Evolutionary conservation across 2,888 invertebrate species (phyloP).

Genomic region (Cistogaster globosa): DNA sequence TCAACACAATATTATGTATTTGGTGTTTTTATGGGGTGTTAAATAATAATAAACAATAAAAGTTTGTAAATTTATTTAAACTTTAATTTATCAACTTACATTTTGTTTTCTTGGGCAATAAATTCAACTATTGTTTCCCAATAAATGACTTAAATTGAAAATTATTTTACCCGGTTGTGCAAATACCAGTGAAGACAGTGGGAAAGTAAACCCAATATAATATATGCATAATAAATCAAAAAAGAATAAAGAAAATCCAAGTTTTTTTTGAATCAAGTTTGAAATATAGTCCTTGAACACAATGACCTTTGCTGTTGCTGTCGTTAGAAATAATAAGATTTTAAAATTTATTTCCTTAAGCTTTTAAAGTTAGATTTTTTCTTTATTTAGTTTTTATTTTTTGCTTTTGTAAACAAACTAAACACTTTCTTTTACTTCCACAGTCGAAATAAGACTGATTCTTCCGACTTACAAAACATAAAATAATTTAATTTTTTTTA

Average conservation of each 20-base stretch:
- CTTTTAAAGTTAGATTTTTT: not conserved
- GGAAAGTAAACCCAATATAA: conserved; percentile 57
- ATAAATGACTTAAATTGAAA: not conserved
- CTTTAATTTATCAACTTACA: not conserved
- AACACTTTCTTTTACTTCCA: conserved; percentile 48
- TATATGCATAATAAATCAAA: conserved; percentile 46
- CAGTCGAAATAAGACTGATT: conserved; percentile 52
- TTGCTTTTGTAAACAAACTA: not conserved
- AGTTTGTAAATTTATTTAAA: too few species aligned
- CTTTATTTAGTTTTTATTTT: not conserved
- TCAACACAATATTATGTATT: too few species aligned
- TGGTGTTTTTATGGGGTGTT: too few species aligned
- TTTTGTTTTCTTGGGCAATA: not conserved
- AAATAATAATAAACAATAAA: too few species aligned
- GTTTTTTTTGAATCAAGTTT: conserved; percentile 12
- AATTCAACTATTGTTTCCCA: not conserved
- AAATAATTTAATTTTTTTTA: conserved; percentile 15
- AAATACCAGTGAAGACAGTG: conserved; percentile 64
- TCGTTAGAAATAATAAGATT: not conserved
- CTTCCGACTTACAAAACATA: not conserved
- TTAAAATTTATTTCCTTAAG: not conserved
- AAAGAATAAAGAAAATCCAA: not conserved
- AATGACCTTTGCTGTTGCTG: not conserved
- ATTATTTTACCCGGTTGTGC: conserved; percentile 61
- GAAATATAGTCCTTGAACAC: not conserved